These are phyloP conservation scores for Eublepharis macularius DNA, from an alignment of 2,113 vertebrate genomes.

Conservation along the genomic window DNA sequence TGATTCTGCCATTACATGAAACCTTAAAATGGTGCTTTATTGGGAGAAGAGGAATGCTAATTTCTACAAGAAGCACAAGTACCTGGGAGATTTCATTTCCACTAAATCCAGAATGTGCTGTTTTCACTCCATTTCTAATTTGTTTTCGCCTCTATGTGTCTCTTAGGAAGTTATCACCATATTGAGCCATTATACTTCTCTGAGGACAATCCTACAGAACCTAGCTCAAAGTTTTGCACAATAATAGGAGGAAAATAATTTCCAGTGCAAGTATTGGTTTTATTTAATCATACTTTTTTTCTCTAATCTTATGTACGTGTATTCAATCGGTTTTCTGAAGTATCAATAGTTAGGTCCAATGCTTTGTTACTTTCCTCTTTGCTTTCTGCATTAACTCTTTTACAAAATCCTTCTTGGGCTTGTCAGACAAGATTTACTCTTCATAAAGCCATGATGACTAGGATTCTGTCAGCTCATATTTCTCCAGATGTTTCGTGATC, in stretches of 20 bases:
- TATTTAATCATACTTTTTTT: slow-evolving; percentile 17
- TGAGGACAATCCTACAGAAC: slow-evolving; percentile 20
- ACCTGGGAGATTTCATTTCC: neutral
- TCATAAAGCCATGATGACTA: slow-evolving; percentile 54
- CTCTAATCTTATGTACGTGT: slow-evolving; percentile 18
- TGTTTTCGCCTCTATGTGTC: neutral
- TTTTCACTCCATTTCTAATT: neutral
- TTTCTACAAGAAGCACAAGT: too few species aligned
- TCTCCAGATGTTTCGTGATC: slow-evolving; percentile 73
- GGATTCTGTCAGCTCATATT: slow-evolving; percentile 64
- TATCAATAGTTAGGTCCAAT: slow-evolving; percentile 11
- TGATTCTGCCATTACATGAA: too few species aligned
- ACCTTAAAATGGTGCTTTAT: too few species aligned
- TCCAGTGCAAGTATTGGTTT: neutral
- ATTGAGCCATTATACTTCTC: neutral
- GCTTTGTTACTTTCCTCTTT: slow-evolving; percentile 31
- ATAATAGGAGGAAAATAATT: slow-evolving; percentile 14
- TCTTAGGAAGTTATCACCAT: neutral
- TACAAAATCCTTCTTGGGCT: slow-evolving; percentile 23
- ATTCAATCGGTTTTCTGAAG: slow-evolving; percentile 34
- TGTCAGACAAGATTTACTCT: slow-evolving; percentile 62
- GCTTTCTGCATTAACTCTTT: slow-evolving; percentile 49
- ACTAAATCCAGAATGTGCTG: neutral
- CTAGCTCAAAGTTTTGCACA: slow-evolving; percentile 22
- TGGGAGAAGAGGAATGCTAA: too few species aligned